Evolutionary conservation across 2,113 vertebrate genomes (phyloP).

Genomic region (Castor canadensis): DNA sequence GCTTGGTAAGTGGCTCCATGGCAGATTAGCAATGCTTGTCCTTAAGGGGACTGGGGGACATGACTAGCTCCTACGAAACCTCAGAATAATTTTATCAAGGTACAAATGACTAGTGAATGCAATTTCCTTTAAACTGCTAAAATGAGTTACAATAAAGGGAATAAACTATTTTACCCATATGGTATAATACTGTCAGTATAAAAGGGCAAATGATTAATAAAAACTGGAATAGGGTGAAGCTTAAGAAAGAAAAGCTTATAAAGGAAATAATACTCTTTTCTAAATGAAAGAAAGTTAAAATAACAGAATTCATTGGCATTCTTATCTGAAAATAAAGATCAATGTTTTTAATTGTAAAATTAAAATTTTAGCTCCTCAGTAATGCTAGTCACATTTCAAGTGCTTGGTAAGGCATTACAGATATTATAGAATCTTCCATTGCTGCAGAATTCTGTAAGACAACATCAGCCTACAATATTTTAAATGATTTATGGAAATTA

Average conservation of each 20-base stretch:
- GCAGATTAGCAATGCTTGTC: not conserved
- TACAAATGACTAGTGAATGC: slow-evolving; percentile 13
- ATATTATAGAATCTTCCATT: not conserved
- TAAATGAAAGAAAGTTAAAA: not conserved
- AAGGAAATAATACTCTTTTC: not conserved
- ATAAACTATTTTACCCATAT: not conserved
- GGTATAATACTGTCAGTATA: not conserved
- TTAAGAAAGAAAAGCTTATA: not conserved
- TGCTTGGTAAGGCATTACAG: no score
- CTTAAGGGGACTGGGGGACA: not conserved
- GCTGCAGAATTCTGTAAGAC: not conserved
- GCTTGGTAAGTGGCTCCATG: not conserved
- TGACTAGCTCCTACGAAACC: not conserved
- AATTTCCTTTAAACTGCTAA: not conserved
- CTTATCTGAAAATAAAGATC: not conserved
- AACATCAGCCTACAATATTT: not conserved
- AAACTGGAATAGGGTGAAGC: not conserved
- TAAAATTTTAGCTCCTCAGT: no score
- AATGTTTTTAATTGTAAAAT: no score
- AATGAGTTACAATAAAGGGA: not conserved
- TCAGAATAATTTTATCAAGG: not conserved
- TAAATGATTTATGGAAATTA: not conserved
- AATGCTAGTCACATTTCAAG: no score
- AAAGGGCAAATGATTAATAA: not conserved
- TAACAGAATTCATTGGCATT: not conserved